Percentiles rank a stretch among this genome's conserved stretches.
phyloP scores from a whole-genome alignment of 2,113 vertebrate genomes.

The Phasianus colchicus region DNA sequence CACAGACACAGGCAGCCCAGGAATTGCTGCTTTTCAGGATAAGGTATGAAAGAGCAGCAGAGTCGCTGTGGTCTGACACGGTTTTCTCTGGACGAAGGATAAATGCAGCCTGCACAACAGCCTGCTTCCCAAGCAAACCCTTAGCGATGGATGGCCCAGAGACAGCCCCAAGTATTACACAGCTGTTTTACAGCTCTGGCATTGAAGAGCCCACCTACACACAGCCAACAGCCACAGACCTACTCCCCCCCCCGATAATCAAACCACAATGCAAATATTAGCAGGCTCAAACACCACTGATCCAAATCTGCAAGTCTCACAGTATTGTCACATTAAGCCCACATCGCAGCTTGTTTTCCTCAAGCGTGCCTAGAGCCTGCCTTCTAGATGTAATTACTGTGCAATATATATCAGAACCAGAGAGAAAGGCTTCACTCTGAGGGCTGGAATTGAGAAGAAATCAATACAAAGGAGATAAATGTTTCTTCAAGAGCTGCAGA shows the following conservation, averaged over 20 bases:
- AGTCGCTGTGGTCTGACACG: neutral
- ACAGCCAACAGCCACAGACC: neutral
- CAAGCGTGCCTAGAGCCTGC: constrained; percentile 60
- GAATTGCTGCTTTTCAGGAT: neutral
- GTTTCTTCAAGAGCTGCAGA: constrained; percentile 62
- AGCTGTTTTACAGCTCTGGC: neutral
- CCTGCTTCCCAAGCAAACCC: neutral
- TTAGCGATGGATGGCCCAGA: neutral
- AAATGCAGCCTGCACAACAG: neutral
- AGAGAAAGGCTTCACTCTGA: constrained; percentile 68
- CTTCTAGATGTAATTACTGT: constrained; percentile 76
- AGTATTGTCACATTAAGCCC: constrained; percentile 69
- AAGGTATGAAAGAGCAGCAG: neutral
- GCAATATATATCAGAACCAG: constrained; percentile 70
- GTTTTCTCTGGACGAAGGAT: neutral
- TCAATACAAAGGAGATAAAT: constrained; percentile 78
- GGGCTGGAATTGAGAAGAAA: constrained; percentile 72
- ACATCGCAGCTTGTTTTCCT: constrained; percentile 66
- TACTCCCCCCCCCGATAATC: neutral
- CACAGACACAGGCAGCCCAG: neutral
- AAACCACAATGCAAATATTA: neutral
- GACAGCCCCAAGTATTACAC: neutral
- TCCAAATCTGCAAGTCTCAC: constrained; percentile 46
- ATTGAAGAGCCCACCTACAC: neutral
- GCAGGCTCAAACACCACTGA: neutral